A percentile compares a stretch with the other conserved stretches of the same genome.
These are phyloP conservation scores for Hippocampus kuda DNA, from an alignment of 2,797 vertebrate species.

Conservation along the genomic window DNA sequence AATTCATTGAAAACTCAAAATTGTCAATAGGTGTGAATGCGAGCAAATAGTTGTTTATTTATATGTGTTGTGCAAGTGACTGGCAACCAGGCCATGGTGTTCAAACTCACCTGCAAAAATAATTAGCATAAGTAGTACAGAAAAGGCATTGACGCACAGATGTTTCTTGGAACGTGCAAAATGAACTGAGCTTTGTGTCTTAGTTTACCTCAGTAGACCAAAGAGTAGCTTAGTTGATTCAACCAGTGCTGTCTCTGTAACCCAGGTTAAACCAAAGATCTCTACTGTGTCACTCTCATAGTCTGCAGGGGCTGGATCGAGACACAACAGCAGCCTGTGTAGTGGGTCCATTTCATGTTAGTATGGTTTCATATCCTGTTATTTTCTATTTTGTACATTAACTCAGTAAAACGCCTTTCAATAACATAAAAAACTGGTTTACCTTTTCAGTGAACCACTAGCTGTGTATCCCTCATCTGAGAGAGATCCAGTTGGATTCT, in stretches of 20 bases:
- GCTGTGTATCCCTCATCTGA: constrained; percentile 74
- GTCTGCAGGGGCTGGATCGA: constrained; percentile 84
- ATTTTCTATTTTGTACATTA: no score
- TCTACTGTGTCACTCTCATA: constrained; percentile 82
- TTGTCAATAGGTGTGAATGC: no score
- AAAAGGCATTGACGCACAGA: background rate
- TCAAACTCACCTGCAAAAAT: background rate
- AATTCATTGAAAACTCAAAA: no score
- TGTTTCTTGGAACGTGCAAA: background rate
- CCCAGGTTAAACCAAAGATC: constrained; percentile 89
- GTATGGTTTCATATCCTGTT: background rate
- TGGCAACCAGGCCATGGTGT: background rate
- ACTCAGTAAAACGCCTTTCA: background rate
- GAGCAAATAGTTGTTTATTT: no score
- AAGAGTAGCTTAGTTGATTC: constrained; percentile 84
- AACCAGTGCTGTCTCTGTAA: constrained; percentile 84
- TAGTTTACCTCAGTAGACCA: constrained; percentile 80
- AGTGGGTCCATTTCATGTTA: background rate
- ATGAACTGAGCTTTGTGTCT: background rate
- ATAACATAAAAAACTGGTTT: constrained; percentile 5
- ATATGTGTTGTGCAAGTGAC: background rate
- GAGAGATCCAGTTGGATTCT: constrained; percentile 59
- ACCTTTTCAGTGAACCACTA: constrained; percentile 85
- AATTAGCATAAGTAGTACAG: background rate
- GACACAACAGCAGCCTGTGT: constrained; percentile 71